phyloP scores from a whole-genome alignment of 1,140 invertebrate species.

The Diabrotica undecimpunctata region DNA sequence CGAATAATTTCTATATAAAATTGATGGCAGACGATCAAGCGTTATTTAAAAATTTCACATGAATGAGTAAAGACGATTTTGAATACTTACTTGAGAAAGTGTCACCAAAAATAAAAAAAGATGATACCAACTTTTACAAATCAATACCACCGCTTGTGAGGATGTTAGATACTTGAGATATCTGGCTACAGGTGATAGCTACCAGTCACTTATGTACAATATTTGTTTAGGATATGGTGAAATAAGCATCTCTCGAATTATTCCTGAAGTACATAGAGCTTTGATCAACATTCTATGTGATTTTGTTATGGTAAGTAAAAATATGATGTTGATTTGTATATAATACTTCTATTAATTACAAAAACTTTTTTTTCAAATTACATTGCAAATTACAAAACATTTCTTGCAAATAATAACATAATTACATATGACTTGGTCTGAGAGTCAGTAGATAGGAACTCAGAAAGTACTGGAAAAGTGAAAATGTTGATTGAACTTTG shows the following conservation, averaged over 20 bases:
- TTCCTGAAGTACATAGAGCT: conserved; percentile 34
- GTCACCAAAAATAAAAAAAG: conserved; percentile 30
- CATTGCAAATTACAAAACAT: no score
- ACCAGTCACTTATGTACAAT: conserved; percentile 24
- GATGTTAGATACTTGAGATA: conserved; percentile 34
- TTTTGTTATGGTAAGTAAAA: conserved; percentile 21
- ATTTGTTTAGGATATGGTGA: conserved; percentile 33
- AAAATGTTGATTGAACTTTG: no score
- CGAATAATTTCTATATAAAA: conserved; percentile 7
- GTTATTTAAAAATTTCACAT: conserved; percentile 21
- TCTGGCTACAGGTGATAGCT: conserved; percentile 36
- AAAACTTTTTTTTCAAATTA: no score
- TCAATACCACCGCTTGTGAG: conserved; percentile 32
- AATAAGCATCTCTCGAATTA: conserved; percentile 30
- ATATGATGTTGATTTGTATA: no score
- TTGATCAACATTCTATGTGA: conserved; percentile 21
- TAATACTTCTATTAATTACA: no score
- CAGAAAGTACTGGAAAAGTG: no score
- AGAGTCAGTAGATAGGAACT: no score
- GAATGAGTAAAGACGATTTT: conserved; percentile 12
- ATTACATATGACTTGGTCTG: no score
- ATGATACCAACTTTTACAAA: not conserved
- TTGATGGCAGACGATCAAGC: conserved; percentile 19
- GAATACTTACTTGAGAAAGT: conserved; percentile 6
- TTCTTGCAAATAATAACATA: no score